A percentile compares a stretch with the other conserved stretches of the same genome.
Evolutionary conservation across 2,888 invertebrate species (phyloP).

Genomic region (Erpobdella octoculata): DNA sequence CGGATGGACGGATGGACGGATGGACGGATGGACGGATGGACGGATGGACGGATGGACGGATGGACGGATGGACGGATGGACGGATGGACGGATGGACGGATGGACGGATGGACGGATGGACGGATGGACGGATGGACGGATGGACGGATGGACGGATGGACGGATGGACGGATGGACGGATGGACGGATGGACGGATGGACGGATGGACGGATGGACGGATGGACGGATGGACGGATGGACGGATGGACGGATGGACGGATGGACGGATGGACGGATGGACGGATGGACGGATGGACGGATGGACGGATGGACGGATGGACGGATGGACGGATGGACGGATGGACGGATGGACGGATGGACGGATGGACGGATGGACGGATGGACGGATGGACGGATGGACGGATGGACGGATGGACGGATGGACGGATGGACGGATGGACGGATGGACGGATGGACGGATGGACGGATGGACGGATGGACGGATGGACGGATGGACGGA

Average conservation of each 20-base stretch:
- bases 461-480: neutral
- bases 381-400: conserved; percentile 16
- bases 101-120: neutral
- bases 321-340: conserved; percentile 15
- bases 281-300: conserved; percentile 12
- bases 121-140: neutral
- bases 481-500: conserved; percentile 7
- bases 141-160: too few species aligned
- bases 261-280: conserved; percentile 7
- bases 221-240: too few species aligned
- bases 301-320: conserved; percentile 19
- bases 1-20: conserved; percentile 7
- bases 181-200: too few species aligned
- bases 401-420: conserved; percentile 9
- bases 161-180: too few species aligned
- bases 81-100: conserved; percentile 4
- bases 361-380: conserved; percentile 12
- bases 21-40: neutral
- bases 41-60: neutral
- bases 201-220: too few species aligned
- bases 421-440: neutral
- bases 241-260: too few species aligned
- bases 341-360: conserved; percentile 18
- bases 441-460: neutral
- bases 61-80: neutral